Conservation (phyloP, 1,140 invertebrate genomes). For the Reticulitermes speratus region DNA sequence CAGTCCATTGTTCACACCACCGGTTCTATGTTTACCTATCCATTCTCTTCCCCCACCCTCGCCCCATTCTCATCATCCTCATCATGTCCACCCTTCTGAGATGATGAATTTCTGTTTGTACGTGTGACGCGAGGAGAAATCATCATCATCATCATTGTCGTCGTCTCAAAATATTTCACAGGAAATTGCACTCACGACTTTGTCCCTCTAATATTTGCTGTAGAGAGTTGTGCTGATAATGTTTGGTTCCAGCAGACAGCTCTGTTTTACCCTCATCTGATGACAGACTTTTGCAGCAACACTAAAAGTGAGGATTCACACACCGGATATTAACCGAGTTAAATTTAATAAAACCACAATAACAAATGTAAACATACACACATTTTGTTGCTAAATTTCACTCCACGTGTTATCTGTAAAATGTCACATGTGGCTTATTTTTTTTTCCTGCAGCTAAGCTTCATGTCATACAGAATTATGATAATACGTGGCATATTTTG, state of each 20-base stretch:
- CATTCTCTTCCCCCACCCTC: neutral
- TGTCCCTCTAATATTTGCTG: conserved; percentile 1
- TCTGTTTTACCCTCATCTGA: neutral
- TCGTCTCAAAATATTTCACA: conserved; percentile 14
- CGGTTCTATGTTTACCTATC: neutral
- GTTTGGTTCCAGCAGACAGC: neutral
- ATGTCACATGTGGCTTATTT: neutral
- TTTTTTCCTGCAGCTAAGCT: neutral
- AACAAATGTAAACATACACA: neutral
- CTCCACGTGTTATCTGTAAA: neutral
- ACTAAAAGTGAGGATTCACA: neutral
- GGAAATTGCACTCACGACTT: conserved; percentile 9
- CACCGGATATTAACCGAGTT: neutral
- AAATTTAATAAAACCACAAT: neutral
- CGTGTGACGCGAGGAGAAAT: conserved; percentile 6
- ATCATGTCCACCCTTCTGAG: conserved; percentile 6
- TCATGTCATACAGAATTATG: neutral
- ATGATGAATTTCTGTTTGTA: conserved; percentile 17
- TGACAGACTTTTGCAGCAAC: neutral
- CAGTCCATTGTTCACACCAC: neutral
- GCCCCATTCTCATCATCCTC: neutral
- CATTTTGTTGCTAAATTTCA: neutral
- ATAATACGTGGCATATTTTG: neutral
- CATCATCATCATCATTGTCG: neutral
- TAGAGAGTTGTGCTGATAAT: neutral